A percentile compares a stretch with the other conserved stretches of the same genome.
Evolutionary conservation across 2,113 vertebrate species (phyloP).

Genomic region (Archocentrus centrarchus): DNA sequence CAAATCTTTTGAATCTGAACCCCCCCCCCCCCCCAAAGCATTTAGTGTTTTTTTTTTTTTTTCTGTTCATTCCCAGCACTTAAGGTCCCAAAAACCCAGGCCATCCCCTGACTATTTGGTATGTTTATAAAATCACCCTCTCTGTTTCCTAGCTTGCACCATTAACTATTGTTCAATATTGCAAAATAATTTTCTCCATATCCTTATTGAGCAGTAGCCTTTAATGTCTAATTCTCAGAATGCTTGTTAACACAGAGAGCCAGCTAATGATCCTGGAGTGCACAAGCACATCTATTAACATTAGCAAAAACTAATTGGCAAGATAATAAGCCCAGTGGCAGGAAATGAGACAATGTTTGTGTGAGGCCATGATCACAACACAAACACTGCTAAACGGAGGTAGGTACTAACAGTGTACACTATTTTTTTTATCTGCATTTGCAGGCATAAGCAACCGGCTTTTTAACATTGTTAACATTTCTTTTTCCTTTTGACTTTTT

Average conservation of each 20-base stretch:
- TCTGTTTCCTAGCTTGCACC: constrained; percentile 45
- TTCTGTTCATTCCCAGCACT: constrained; percentile 10
- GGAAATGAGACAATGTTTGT: constrained; percentile 76
- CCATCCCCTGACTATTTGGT: constrained; percentile 35
- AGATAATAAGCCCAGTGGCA: constrained; percentile 77
- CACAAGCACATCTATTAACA: constrained; percentile 78
- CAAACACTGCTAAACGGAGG: constrained; percentile 53
- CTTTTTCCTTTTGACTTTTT: too few species aligned
- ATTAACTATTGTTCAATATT: constrained; percentile 68
- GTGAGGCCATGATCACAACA: constrained; percentile 61
- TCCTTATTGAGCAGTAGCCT: constrained; percentile 65
- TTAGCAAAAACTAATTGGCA: constrained; percentile 78
- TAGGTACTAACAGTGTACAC: constrained; percentile 13
- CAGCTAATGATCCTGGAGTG: constrained; percentile 78
- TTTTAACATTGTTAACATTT: too few species aligned
- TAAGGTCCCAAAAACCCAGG: constrained; percentile 29
- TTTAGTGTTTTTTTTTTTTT: not conserved
- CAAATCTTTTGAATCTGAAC: not conserved
- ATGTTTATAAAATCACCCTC: constrained; percentile 56
- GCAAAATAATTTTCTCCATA: constrained; percentile 71
- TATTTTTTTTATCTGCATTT: constrained; percentile 26
- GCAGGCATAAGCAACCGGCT: constrained; percentile 11
- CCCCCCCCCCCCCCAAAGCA: too few species aligned
- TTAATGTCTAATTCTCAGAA: constrained; percentile 70
- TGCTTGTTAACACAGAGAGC: constrained; percentile 71